Base-by-base conservation (phyloP, 2,888 invertebrate genomes). In the Athalia circularis region DNA sequence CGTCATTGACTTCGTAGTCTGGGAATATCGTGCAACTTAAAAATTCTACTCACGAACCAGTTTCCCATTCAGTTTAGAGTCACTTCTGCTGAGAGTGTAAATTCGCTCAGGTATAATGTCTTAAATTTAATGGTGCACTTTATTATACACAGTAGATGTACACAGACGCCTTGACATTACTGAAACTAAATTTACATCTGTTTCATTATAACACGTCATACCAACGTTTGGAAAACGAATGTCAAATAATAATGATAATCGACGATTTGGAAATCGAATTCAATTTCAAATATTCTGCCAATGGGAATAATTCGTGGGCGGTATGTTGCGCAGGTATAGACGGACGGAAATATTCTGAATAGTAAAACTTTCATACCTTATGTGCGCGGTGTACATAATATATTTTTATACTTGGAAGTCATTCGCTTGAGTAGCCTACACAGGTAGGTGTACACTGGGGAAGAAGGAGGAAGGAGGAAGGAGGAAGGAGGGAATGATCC, bases 11-110 rank as follows among this genome's bases (percentile, higher is more conserved):
- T n/a, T 65, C 48, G 47, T 65, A 65, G 48, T 48, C 47, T 13
- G 47, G 13, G 65, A 15, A 65, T 65, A 65, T 65, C 48, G 48
- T 48, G 47, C 47, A 29, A 29, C 29, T 48, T 65, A 15, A 65
- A 48, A 65, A 65, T 65, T 65, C 65, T 47, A 4, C 47, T 65
- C 65, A 48, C 65, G 65, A 65, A 65, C 48, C 65, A 65, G 65
- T 65, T 65, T 65, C 47, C 48, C 47, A 48, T 65, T 8, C 47
- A 65, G 13, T 65, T 48, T 65, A 52, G 29, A 68, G 54, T n/a
- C 68, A 68, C 52, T 54, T 6, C 29, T 54, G 52, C 52, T 15
- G 43, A 50, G 68, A 68, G 68, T 68, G 52, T 52, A 43, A 68
- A 68, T 68, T 52, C 52, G 29, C 2, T 29, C 29, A 54, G 29